phyloP scores from a whole-genome alignment of 2,888 invertebrate species.

The Aricia artaxerxes region DNA sequence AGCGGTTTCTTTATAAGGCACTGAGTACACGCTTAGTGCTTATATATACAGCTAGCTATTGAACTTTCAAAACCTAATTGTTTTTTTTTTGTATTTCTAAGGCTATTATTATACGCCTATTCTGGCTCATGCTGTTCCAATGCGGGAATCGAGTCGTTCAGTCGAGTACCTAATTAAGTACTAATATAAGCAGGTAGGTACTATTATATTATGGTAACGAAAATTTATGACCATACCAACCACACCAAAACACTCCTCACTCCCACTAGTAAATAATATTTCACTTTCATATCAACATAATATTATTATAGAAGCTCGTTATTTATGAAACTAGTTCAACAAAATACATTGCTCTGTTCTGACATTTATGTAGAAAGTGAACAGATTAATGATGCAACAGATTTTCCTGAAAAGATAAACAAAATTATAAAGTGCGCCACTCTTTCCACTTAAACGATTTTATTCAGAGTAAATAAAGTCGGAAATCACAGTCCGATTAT shows the following conservation, averaged over 20 bases:
- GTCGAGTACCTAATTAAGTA: neutral
- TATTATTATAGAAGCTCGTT: neutral
- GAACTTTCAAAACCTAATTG: neutral
- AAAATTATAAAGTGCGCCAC: conserved; percentile 5
- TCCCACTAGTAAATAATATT: too few relatives aligned
- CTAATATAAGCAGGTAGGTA: neutral
- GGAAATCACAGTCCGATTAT: conserved; percentile 40
- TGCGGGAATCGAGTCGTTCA: neutral
- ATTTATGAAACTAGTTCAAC: conserved; percentile 3
- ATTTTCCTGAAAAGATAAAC: conserved; percentile 18
- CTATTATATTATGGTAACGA: neutral
- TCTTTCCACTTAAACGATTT: conserved; percentile 25
- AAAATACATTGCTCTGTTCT: conserved; percentile 3
- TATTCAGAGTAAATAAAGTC: conserved; percentile 38
- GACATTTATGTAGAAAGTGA: conserved; percentile 3
- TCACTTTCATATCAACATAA: too few relatives aligned
- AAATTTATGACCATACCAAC: neutral
- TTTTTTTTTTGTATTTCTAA: too few relatives aligned
- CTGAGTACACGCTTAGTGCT: neutral
- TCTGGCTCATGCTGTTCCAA: too few relatives aligned
- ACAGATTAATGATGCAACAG: conserved; percentile 1
- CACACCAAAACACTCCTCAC: neutral
- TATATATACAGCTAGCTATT: neutral
- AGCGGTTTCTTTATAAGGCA: neutral
- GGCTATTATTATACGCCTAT: too few relatives aligned